Base-by-base conservation (phyloP, 2,888 invertebrate species). In the Cataglyphis altisquamis region DNA sequence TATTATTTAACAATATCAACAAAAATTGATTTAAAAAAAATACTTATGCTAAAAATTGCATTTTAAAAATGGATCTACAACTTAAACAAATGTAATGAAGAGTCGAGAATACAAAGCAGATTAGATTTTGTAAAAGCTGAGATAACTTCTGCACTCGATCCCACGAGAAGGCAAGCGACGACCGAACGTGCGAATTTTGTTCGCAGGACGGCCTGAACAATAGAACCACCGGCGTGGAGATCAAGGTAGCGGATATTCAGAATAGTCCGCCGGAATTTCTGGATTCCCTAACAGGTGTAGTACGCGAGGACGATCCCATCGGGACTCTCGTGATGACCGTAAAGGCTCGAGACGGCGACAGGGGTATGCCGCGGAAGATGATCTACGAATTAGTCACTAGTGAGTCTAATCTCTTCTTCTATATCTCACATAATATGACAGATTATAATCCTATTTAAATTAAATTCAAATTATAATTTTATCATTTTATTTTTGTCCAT, bases 241-340 rank as follows among this genome's bases (percentile, higher is more conserved):
- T 98, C 39, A 97, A 97, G 87, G 97, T 98, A 0, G 96, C 96
- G 84, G 98, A 98, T 93, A 97, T 98, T 0, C 98, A 98, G 95
- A 98, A 98, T 94, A 97, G 97, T 0, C 98, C 98, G 0, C 98
- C 98, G 0, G 96, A 97, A 78, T 98, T 98, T 95, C 96, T 97
- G 67, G 98, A 98, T 0, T 96, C 98, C 0, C 95, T 98, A 78
- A 97, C 97, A 18, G 97, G 97, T 0, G 97, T 98, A 36, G 96
- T 98, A 48, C 96, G 96, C 36, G 98, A 98, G 94, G 97, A 98
- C 91, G 97, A 97, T 81, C 97, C 97, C 0, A 98, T 98, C 57
- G 98, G 98, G 15, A 97, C 97, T 0, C 95, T 97, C 62, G 97
- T 98, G 0, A 96, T 98, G 95, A 97, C 97, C 0, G 96, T 98